These are phyloP conservation scores for Pseudorhombus dupliciocellatus DNA, from an alignment of 2,113 vertebrate genomes.

Conservation along the genomic window DNA sequence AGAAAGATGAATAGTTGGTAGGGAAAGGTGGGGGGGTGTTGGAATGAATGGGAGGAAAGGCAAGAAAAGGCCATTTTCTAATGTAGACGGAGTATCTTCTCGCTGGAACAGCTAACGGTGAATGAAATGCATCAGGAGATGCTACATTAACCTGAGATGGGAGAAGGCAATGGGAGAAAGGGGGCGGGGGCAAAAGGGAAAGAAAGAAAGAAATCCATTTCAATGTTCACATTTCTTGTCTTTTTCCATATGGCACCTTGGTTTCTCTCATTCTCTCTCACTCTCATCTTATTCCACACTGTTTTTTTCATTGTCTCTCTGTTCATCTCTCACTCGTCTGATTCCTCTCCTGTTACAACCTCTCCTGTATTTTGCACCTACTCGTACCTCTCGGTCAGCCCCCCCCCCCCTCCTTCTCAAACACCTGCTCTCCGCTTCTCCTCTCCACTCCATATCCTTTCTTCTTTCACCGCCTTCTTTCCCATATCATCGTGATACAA, in stretches of 20 bases:
- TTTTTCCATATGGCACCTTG: slow-evolving; percentile 62
- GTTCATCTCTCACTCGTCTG: slow-evolving; percentile 8
- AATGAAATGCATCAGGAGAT: slow-evolving; percentile 77
- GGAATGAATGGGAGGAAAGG: slow-evolving; percentile 19
- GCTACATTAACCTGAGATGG: slow-evolving; percentile 69
- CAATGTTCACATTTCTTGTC: slow-evolving; percentile 70
- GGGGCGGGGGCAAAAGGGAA: background rate
- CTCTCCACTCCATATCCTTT: background rate
- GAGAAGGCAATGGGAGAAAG: background rate
- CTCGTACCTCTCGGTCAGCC: slow-evolving; percentile 3
- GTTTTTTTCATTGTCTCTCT: background rate
- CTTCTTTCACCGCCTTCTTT: too few relatives aligned
- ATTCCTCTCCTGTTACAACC: background rate
- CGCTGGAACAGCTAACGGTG: slow-evolving; percentile 65
- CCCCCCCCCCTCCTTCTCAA: slow-evolving; percentile 25
- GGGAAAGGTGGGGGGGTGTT: slow-evolving; percentile 13
- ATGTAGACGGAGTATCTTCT: slow-evolving; percentile 72
- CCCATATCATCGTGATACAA: too few relatives aligned
- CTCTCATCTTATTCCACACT: background rate
- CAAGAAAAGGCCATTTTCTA: slow-evolving; percentile 66
- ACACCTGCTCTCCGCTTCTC: background rate
- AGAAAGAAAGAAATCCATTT: slow-evolving; percentile 40
- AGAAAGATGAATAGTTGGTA: slow-evolving; percentile 71
- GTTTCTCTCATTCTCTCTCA: slow-evolving; percentile 63
- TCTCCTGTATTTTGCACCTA: slow-evolving; percentile 16